Conservation (phyloP, 1,140 invertebrate species). For the Helicoverpa zea region DNA sequence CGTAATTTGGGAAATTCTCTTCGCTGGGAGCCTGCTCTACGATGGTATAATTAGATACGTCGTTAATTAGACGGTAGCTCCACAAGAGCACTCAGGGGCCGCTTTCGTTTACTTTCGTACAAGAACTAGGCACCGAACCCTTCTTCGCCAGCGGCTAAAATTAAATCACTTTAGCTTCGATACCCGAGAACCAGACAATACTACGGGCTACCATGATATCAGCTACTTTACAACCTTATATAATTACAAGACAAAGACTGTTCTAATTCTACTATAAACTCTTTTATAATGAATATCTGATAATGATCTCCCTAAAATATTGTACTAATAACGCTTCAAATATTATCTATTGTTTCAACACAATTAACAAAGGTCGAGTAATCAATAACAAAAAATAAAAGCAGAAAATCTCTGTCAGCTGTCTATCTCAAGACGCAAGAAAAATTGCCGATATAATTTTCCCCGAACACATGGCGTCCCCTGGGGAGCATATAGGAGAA, state of each 20-base stretch:
- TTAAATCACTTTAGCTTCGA: conserved; percentile 58
- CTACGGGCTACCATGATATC: conserved; percentile 6
- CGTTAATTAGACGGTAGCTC: conserved; percentile 78
- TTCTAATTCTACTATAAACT: background rate
- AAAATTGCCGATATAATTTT: conserved; percentile 81
- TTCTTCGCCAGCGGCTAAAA: conserved; percentile 56
- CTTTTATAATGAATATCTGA: conserved; percentile 16
- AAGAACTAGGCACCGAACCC: conserved; percentile 56
- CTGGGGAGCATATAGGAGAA: conserved; percentile 69
- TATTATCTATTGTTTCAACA: conserved; percentile 26
- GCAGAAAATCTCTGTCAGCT: conserved; percentile 46
- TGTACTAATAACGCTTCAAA: conserved; percentile 8
- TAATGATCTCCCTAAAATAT: conserved; percentile 10
- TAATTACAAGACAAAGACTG: conserved; percentile 29
- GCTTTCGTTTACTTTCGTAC: conserved; percentile 68
- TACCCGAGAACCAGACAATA: conserved; percentile 38
- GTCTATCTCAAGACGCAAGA: conserved; percentile 60
- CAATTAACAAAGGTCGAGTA: conserved; percentile 16
- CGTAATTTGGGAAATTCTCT: conserved; percentile 81
- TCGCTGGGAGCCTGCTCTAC: conserved; percentile 59
- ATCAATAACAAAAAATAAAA: conserved; percentile 38
- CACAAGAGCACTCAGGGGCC: conserved; percentile 72
- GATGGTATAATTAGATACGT: conserved; percentile 83
- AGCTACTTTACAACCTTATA: conserved; percentile 1
- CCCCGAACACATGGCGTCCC: conserved; percentile 74